Base-by-base conservation (phyloP, 2,797 vertebrate genomes). In the Geotrypetes seraphini region DNA sequence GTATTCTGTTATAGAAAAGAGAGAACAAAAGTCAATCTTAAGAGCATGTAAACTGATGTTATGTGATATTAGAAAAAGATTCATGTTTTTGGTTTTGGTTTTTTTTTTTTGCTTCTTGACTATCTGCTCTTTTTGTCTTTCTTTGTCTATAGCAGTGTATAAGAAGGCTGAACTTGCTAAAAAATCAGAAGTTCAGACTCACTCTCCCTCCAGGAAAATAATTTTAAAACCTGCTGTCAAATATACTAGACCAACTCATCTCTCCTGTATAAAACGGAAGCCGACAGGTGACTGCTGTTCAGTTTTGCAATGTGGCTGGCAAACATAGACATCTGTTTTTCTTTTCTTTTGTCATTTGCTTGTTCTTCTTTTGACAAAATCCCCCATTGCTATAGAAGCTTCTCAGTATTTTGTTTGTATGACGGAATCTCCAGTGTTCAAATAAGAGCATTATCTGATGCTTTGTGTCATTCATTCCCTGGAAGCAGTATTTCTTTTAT, bases 131-230 rank as follows among this genome's bases (percentile, higher is more conserved):
- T 77, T 66, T 47, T 88, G 69, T 89, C 65, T 84, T 70, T 84
- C 83, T 77, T 83, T 73, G 75, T 73, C 70, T 68, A 7, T 84
- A 97, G 94, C 94, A 68, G 85, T 95, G 73, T 88, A 97, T 87
- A 96, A 86, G 87, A 97, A 93, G 85, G 79, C 90, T 69, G 96
- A 97, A 79, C 75, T 94, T 67, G 83, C 84, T 85, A 96, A 94
- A 89, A 97, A 93, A 88, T 70, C 84, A 64, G 94, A 95, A 65
- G 86, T 75, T 86, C 92, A 88, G 83, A 81, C 77, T 75, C 89
- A 86, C 50, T 97, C 96, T 74, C 96, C 96, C 2, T 86, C 88
- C 71, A 92, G 89, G 86, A 93, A 89, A 89, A 91, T 82, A 56
- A 75, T 69, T 73, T 85, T 91, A 86, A 99, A 92, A 83, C 78